phyloP scores from a whole-genome alignment of 2,797 vertebrate genomes.

The Fratercula arctica region DNA sequence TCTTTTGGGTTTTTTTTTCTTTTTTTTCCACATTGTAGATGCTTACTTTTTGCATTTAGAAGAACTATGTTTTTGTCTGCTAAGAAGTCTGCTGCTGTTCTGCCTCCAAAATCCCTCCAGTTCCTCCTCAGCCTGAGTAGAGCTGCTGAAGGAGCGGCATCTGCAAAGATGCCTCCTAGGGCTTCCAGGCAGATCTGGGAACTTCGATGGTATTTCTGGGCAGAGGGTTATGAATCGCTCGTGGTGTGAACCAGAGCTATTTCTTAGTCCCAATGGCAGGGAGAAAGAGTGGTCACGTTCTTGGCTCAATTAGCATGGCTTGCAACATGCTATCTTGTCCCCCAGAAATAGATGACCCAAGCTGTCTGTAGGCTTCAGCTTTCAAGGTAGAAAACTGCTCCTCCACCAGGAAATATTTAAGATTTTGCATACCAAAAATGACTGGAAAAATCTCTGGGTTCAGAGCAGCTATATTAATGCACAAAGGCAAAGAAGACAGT shows the following conservation, averaged over 20 bases:
- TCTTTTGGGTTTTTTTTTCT: neutral
- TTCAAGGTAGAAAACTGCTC: neutral
- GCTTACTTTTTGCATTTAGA: neutral
- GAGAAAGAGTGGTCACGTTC: neutral
- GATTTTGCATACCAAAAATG: neutral
- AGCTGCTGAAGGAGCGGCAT: neutral
- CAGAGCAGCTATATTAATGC: too few relatives aligned
- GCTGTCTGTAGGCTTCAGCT: neutral
- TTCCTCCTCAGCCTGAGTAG: neutral
- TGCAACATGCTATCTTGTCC: fast-evolving
- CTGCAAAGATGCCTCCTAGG: neutral
- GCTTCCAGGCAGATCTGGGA: neutral
- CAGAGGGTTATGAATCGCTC: neutral
- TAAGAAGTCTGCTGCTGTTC: neutral
- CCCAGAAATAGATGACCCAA: too few relatives aligned
- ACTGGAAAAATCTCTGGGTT: neutral
- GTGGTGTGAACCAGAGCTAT: neutral
- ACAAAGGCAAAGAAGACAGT: neutral
- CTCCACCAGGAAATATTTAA: neutral
- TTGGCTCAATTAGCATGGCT: neutral
- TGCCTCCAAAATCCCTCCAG: neutral
- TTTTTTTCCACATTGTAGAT: neutral
- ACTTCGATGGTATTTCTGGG: too few relatives aligned
- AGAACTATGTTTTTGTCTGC: neutral
- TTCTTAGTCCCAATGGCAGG: neutral